Evolutionary conservation across 2,888 invertebrate species (phyloP).

Genomic region (Agrotis ipsilon): DNA sequence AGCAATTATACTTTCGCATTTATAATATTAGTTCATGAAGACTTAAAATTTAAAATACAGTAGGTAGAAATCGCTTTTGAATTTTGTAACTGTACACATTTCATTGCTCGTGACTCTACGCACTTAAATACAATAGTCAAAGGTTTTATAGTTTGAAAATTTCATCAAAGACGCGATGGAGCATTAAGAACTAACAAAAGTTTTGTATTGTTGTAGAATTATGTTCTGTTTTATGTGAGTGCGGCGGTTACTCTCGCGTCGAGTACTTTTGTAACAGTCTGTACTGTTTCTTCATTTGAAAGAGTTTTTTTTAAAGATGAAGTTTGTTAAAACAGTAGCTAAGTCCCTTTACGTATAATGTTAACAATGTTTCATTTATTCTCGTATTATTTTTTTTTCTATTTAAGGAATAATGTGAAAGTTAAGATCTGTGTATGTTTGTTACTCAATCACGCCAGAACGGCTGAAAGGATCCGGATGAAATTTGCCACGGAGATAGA

Average conservation of each 20-base stretch:
- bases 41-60: too few species aligned
- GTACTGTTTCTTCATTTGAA: constrained; percentile 19
- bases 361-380: not conserved
- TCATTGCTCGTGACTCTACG: not conserved
- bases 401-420: not conserved
- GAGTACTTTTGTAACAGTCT: constrained; percentile 23
- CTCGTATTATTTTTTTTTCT: not conserved
- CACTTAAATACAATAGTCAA: constrained; percentile 29
- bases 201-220: constrained; percentile 47
- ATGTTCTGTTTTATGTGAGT: constrained; percentile 40
- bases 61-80: too few species aligned
- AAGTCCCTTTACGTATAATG: constrained; percentile 1
- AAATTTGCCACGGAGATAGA: too few species aligned
- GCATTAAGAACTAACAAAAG: constrained; percentile 44
- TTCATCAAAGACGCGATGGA: constrained; percentile 48
- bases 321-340: constrained; percentile 4
- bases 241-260: constrained; percentile 10
- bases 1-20: too few species aligned
- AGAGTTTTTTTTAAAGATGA: constrained; percentile 28
- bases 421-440: too few species aligned
- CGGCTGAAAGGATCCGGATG: too few species aligned
- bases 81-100: too few species aligned
- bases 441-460: too few species aligned
- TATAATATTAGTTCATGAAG: too few species aligned
- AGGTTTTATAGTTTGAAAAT: constrained; percentile 48